Evolutionary conservation across 2,888 invertebrate species (phyloP).

Genomic region (Troides helena): DNA sequence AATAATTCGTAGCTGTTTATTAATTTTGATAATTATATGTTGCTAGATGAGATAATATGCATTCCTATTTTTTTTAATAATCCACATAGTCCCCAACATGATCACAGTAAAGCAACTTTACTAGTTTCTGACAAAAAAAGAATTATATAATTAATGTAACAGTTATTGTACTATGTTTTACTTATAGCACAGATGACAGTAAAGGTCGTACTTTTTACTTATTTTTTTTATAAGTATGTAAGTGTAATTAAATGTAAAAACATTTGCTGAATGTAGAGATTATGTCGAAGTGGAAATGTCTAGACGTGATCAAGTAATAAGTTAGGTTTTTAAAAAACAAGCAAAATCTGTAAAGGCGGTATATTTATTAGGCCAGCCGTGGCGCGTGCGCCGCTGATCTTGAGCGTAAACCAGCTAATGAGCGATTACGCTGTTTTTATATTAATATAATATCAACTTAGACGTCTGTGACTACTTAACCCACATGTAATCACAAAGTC

Average conservation of each 20-base stretch:
- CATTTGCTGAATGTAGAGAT: not conserved
- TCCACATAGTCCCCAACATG: no score
- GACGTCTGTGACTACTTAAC: conserved; percentile 19
- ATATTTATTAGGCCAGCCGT: conserved; percentile 9
- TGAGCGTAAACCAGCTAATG: conserved; percentile 19
- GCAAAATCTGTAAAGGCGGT: not conserved
- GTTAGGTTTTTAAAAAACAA: not conserved
- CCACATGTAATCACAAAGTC: conserved; percentile 14
- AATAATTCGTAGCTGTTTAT: conserved; percentile 12
- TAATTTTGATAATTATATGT: not conserved
- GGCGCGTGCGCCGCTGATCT: conserved; percentile 7
- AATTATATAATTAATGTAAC: not conserved
- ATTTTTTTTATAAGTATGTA: not conserved
- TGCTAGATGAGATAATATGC: no score
- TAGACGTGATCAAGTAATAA: not conserved
- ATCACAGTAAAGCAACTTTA: no score
- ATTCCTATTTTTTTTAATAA: no score
- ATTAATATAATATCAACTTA: conserved; percentile 18
- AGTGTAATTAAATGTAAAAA: not conserved
- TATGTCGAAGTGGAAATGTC: not conserved
- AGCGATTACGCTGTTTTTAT: conserved; percentile 27
- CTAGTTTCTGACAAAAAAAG: not conserved
- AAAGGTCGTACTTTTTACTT: not conserved
- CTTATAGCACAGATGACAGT: not conserved
- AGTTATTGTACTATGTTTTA: not conserved